Percentiles rank a stretch among this genome's conserved stretches.
Conservation (phyloP, 2,113 vertebrate genomes). For the Leptosomus discolor region DNA sequence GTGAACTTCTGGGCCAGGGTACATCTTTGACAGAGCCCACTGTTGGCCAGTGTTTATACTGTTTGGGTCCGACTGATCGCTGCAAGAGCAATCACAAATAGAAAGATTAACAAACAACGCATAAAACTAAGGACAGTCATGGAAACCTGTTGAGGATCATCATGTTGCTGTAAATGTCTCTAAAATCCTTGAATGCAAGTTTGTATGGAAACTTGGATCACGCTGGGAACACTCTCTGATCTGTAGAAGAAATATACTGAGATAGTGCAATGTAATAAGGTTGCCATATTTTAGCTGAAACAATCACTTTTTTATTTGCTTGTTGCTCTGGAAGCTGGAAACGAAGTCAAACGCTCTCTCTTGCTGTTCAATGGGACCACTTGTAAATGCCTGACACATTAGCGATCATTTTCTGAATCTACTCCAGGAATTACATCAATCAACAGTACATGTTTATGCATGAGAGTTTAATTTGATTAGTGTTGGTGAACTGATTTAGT, state of each 20-base stretch:
- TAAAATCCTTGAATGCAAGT: background rate
- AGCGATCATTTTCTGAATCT: background rate
- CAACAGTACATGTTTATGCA: background rate
- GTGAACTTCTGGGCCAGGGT: background rate
- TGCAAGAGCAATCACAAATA: background rate
- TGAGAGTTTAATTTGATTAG: slow-evolving; percentile 4
- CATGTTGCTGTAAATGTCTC: background rate
- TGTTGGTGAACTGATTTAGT: background rate
- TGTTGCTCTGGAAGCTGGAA: slow-evolving; percentile 4
- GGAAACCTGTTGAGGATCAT: background rate
- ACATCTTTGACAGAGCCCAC: background rate
- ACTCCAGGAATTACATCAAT: slow-evolving; percentile 42
- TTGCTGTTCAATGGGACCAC: background rate
- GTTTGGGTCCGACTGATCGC: background rate
- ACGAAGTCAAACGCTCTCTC: background rate
- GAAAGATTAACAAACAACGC: fast-evolving
- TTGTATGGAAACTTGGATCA: background rate
- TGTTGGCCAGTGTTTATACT: background rate
- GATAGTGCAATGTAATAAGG: background rate
- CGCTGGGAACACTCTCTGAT: background rate
- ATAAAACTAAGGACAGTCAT: background rate
- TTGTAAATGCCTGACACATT: background rate
- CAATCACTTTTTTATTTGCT: background rate
- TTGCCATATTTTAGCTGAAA: background rate
- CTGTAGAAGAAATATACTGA: background rate